Evolutionary conservation across 2,888 invertebrate genomes (phyloP), one percentile per base, ranked within the genome.

Genomic region (Callosobruchus maculatus): DNA sequence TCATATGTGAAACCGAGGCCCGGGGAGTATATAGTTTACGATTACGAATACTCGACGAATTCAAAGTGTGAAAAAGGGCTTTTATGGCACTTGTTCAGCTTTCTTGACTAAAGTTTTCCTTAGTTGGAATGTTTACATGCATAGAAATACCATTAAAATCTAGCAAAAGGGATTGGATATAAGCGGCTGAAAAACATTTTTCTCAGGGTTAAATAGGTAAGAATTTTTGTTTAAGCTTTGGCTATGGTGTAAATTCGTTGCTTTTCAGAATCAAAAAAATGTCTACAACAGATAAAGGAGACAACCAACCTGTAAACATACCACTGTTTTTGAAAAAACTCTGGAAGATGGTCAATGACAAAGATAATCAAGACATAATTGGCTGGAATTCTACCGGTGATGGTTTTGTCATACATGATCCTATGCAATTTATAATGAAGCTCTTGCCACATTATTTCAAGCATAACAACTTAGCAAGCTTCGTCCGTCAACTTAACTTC

Each of bases 391-490:
- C 73, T 21, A 76, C 76, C 88, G 97, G 97, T 30, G 92, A 92
- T 83, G 96, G 96, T 85, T 98, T 99, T 88, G 93, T 96, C 73
- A 97, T 99, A 78, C 93, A 93, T 85, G 95, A 98, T 87, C 97
- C 97, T 86, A 93, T 94, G 49, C 92, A 93, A 78, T 98, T 99
- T 88, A 93, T 97, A 0, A 91, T 94, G 75, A 95, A 97, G 82
- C 89, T 98, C 21, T 88, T 99, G 77, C 98, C 98, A 0, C 90
- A 94, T 70, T 98, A 97, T 86, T 99, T 97, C 88, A 99, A 99
- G 89, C 98, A 99, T 88, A 98, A 95, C 87, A 98, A 99, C 85
- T 94, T 99, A 93, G 96, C 98, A 74, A 98, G 97, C 85, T 97
- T 99, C 86, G 95, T 98, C 75, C 89, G 99, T 2, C 98, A 98